These are phyloP conservation scores for Telmatochromis sp. DNA, from an alignment of 2,113 vertebrate species.

Conservation along the genomic window DNA sequence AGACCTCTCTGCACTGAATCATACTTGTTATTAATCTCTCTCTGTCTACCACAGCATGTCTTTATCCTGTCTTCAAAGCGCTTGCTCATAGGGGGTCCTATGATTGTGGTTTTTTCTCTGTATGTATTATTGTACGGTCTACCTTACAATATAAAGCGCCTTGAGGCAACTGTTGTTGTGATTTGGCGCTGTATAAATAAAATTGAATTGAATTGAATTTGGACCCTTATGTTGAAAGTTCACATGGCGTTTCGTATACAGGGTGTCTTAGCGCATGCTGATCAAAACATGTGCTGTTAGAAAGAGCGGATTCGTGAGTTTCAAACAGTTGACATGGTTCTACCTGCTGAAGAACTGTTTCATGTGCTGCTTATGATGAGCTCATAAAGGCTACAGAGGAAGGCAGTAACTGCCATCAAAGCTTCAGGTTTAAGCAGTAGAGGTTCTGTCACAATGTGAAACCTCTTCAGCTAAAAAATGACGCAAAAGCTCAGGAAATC, in stretches of 20 bases:
- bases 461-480: accelerated
- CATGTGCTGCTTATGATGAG: background rate
- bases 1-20: background rate
- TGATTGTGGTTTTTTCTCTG: background rate
- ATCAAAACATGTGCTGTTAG: background rate
- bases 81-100: background rate
- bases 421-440: background rate
- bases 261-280: background rate
- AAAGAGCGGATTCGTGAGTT: background rate
- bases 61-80: background rate
- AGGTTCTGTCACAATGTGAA: background rate
- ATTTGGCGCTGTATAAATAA: background rate
- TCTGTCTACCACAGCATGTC: background rate
- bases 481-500: background rate
- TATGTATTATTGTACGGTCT: background rate
- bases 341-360: background rate
- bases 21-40: background rate
- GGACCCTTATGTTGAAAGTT: background rate
- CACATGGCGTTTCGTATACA: background rate
- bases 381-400: background rate
- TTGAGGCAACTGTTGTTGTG: background rate
- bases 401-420: background rate
- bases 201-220: background rate
- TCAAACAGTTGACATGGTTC: background rate
- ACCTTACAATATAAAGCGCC: background rate